These are phyloP conservation scores for Nettapus auritus DNA, from an alignment of 2,113 vertebrate species.

Conservation along the genomic window DNA sequence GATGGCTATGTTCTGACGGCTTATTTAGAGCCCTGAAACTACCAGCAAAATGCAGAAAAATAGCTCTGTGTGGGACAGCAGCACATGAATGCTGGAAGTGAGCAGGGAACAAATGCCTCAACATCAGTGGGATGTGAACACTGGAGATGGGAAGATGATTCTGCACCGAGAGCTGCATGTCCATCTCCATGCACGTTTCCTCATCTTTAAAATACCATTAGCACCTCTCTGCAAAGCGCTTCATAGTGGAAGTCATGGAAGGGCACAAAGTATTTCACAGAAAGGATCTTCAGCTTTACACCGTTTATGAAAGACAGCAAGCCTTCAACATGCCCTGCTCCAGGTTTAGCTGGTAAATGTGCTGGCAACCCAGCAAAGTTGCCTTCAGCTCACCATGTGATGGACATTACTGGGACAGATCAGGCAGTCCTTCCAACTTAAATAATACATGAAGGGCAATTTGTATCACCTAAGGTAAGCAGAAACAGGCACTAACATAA, in stretches of 20 bases:
- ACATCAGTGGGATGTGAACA: not conserved
- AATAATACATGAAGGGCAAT: not conserved
- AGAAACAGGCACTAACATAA: not conserved
- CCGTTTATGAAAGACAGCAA: not conserved
- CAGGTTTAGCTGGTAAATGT: accelerated
- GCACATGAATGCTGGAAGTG: accelerated
- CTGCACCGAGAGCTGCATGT: accelerated
- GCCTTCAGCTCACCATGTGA: not conserved
- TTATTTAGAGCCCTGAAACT: not conserved
- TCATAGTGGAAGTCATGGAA: not conserved
- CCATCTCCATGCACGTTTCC: not conserved
- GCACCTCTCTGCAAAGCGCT: not conserved
- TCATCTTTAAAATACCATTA: not conserved
- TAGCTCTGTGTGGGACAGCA: not conserved
- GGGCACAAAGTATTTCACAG: not conserved
- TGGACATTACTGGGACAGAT: not conserved
- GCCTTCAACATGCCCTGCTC: not conserved
- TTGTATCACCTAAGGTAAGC: not conserved
- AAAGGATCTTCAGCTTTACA: not conserved
- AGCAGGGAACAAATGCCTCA: accelerated
- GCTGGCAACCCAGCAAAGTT: not conserved
- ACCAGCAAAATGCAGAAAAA: not conserved
- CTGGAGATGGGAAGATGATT: accelerated
- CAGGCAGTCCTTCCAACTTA: not conserved
- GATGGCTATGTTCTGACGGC: not conserved